These are phyloP conservation scores for Dicrostonyx torquatus DNA, from an alignment of 2,797 vertebrate species.

Conservation along the genomic window DNA sequence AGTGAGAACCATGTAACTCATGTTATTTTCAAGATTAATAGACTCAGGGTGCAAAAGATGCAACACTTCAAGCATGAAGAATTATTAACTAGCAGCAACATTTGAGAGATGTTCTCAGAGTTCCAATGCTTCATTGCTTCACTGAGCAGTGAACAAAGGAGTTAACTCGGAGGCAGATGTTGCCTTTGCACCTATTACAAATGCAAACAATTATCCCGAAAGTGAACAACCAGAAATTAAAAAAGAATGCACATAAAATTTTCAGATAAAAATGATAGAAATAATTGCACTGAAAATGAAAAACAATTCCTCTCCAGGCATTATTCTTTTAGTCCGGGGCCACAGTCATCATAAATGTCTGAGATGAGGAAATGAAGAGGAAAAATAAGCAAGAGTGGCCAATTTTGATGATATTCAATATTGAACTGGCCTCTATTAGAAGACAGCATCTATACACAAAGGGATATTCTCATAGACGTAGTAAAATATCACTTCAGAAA, in stretches of 20 bases:
- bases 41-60: slow-evolving; percentile 74
- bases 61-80: slow-evolving; percentile 83
- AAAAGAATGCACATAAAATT: slow-evolving; percentile 44
- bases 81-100: slow-evolving; percentile 79
- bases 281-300: neutral
- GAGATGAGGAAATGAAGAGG: neutral
- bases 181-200: slow-evolving; percentile 56
- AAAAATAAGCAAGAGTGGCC: neutral
- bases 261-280: neutral
- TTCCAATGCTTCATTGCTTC: slow-evolving; percentile 84
- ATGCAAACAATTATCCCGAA: slow-evolving; percentile 79
- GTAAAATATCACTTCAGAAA: neutral
- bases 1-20: slow-evolving; percentile 54
- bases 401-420: neutral
- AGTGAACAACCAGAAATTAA: slow-evolving; percentile 51
- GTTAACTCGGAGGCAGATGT: slow-evolving; percentile 80
- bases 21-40: slow-evolving; percentile 84
- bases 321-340: neutral
- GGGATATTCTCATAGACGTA: neutral
- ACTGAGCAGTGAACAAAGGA: slow-evolving; percentile 82
- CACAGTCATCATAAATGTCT: neutral
- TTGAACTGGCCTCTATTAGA: neutral
- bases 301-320: neutral
- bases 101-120: slow-evolving; percentile 78
- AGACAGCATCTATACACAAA: neutral